Base-by-base conservation (phyloP, 2,888 invertebrate species). In the Napeogenes sylphis region DNA sequence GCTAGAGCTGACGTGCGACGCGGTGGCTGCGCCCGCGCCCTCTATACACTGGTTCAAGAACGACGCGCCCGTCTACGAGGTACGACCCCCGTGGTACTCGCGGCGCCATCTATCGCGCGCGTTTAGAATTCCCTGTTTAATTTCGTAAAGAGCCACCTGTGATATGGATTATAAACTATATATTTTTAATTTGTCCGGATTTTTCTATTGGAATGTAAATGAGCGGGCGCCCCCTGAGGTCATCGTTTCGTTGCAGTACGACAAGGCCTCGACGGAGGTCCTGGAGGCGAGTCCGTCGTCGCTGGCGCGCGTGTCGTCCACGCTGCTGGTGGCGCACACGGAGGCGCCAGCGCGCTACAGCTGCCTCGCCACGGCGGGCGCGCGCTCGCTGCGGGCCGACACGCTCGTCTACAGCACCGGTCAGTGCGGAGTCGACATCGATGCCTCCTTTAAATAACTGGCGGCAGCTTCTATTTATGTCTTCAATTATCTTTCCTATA, bases 11-110 rank as follows among this genome's bases (percentile, higher is more conserved):
- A 92, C 92, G 45, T 98, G 98, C 80, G 95, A 95, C 72, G 95
- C 94, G 0, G 91, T 93, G 68, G 97, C 96, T 0, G 92, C 93
- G 0, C 97, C 97, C n/a, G 93, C 95, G 51, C 97, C 98, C 13
- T 92, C 92, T 59, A 92, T 98, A 63, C 93, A 94, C 76, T 98
- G 97, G 97, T 91, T 95, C 64, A 94, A 93, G 71, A 95, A 96
- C 70, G 93, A 94, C 66, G 90, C 91, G 54, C 93, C 93, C 0
- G 83, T 94, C 55, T 93, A 93, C 55, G 93, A 94, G 92, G 95
- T 95, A 75, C 51, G 4, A 4, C 51, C 5, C 8, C 14, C 6
- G 47, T n/a, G 14, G n/a, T 47, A 14, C n/a, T 47, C 46, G 10
- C 21, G 21, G 12, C 42, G 42, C 42, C 42, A 10, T 42, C 42